Percentiles rank a stretch among this genome's conserved stretches.
Evolutionary conservation across 2,888 invertebrate genomes (phyloP).

Genomic region (Caenorhabditis sinica): DNA sequence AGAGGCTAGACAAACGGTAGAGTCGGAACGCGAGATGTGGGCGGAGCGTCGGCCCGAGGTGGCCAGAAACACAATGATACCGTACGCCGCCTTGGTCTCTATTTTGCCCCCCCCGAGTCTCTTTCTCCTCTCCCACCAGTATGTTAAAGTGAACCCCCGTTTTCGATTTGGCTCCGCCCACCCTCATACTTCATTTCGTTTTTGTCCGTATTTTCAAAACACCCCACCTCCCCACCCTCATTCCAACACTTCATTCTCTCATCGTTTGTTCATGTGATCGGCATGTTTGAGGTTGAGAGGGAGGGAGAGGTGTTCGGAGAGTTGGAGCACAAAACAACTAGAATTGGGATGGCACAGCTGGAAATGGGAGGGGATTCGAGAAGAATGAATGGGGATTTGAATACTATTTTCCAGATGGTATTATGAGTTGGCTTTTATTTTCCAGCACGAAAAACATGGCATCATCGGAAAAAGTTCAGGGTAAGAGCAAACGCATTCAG

Average conservation of each 20-base stretch:
- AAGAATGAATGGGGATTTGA: too few relatives aligned
- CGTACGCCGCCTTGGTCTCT: conserved; percentile 36
- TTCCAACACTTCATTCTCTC: neutral
- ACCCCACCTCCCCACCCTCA: too few relatives aligned
- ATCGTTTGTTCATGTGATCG: conserved; percentile 41
- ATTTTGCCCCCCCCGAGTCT: conserved; percentile 15
- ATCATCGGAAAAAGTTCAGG: too few relatives aligned
- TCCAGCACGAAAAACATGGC: too few relatives aligned
- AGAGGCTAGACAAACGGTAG: conserved; percentile 52
- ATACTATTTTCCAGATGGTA: neutral
- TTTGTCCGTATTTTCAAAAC: conserved; percentile 56
- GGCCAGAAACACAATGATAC: conserved; percentile 65
- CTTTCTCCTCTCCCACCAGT: neutral
- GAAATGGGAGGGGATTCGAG: neutral
- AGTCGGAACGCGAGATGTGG: conserved; percentile 32
- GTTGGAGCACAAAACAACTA: conserved; percentile 8
- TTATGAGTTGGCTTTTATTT: too few relatives aligned
- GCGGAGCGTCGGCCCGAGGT: conserved; percentile 44
- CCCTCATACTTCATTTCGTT: conserved; percentile 24
- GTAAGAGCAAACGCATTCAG: too few relatives aligned
- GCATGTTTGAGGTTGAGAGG: conserved; percentile 23
- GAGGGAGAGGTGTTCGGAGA: conserved; percentile 5
- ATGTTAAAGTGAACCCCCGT: conserved; percentile 21
- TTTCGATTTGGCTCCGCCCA: conserved; percentile 39
- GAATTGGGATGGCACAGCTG: conserved; percentile 18